A percentile compares a stretch with the other conserved stretches of the same genome.
Evolutionary conservation across 2,113 vertebrate genomes (phyloP).

Genomic region (Callaeas wilsoni): DNA sequence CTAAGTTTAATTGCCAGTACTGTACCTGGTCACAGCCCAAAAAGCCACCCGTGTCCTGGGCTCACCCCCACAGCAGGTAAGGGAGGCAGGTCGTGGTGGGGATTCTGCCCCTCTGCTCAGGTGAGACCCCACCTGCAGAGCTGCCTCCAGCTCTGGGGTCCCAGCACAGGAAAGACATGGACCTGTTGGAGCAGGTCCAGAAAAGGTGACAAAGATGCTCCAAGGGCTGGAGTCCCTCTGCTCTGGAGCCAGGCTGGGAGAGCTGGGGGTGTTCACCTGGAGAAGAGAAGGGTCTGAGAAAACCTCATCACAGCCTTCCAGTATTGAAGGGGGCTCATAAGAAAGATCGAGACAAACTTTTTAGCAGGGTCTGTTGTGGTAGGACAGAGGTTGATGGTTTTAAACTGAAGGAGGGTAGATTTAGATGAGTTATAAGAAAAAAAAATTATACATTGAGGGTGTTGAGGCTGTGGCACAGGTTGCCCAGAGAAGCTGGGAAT

Average conservation of each 20-base stretch:
- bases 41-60: not conserved
- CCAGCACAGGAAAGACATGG: not conserved
- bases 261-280: not conserved
- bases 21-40: not conserved
- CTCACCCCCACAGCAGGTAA: not conserved
- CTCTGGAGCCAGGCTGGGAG: not conserved
- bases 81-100: not conserved
- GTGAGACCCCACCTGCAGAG: not conserved
- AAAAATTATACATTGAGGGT: not conserved
- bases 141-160: not conserved
- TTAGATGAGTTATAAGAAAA: not conserved
- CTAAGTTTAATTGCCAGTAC: not conserved
- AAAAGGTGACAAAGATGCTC: not conserved
- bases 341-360: not conserved
- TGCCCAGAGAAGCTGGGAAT: not conserved
- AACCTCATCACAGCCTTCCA: rapidly evolving
- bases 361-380: not conserved
- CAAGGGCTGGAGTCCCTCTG: not conserved
- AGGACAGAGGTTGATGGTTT: not conserved
- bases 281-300: not conserved
- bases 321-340: not conserved
- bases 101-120: not conserved
- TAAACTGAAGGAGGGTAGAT: not conserved
- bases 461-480: not conserved
- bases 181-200: not conserved